Base-by-base conservation (phyloP, 2,888 invertebrate genomes). In the Galerucella pusilla region DNA sequence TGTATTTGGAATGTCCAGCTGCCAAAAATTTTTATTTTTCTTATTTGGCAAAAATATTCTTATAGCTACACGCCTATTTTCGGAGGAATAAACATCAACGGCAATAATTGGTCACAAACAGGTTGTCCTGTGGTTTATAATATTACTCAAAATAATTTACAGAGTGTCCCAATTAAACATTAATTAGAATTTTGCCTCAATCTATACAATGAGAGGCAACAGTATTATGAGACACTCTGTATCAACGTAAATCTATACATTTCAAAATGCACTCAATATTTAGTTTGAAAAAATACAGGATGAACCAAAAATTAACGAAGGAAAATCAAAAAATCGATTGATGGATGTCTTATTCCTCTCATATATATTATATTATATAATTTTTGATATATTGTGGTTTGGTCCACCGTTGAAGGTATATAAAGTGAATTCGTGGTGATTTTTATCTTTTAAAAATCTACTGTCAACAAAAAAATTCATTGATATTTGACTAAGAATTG, bases 1-100 rank as follows among this genome's bases (percentile, higher is more conserved):
- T 84, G 84, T 83, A 81, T 75, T 77, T 79, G 85, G 85, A 85
- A 85, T 85, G 85, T 82, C 74, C 77, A 78, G 68, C 71, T 74
- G 72, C 76, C 73, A 35, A 35, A 35, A 35, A 35, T 35, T 35
- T 35, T 35, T 7, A 35, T 35, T 35, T 35, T 35, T 35, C 0
- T 45, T 46, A 16, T 46, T 65, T 46, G 64, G 64, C 64, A 65
- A 42, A 63, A 42, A 65, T 65, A 35, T 65, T 65, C 64, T 65
- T 65, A 65, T 16, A 65, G 12, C 64, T 65, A 63, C 14, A n/a
- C n/a, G 16, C 9, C 10, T 28, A 35, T 14, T 63, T 63, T 63
- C n/a, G 42, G 42, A 63, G 63, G 63, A 63, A 63, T 35, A 28
- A 63, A 63, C 16, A 42, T 7, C 10, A 16, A 57, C 10, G 20